Conservation (phyloP, 2,888 invertebrate genomes). For the Patella caerulea region DNA sequence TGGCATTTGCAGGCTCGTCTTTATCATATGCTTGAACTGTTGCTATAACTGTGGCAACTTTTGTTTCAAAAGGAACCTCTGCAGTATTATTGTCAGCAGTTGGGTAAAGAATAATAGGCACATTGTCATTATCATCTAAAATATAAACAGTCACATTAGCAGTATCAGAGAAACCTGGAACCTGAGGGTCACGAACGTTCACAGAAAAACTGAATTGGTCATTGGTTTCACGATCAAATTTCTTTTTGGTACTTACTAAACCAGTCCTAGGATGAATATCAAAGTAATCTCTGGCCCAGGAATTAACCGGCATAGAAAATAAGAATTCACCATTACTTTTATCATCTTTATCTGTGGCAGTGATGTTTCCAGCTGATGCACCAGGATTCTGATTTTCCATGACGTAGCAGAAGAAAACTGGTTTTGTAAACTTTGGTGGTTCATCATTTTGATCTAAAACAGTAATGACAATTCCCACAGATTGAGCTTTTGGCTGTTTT, state of each 20-base stretch:
- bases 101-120: slow-evolving; percentile 75
- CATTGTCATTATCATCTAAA: slow-evolving; percentile 96
- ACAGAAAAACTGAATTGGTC: slow-evolving; percentile 87
- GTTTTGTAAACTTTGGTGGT: slow-evolving; percentile 81
- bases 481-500: slow-evolving; percentile 83
- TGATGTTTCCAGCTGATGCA: slow-evolving; percentile 88
- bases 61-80: slow-evolving; percentile 52
- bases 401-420: slow-evolving; percentile 89
- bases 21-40: slow-evolving; percentile 89
- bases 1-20: slow-evolving; percentile 92
- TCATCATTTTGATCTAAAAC: slow-evolving; percentile 97
- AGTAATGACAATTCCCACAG: slow-evolving; percentile 79
- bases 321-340: slow-evolving; percentile 85
- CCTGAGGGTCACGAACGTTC: slow-evolving; percentile 83
- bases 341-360: slow-evolving; percentile 92
- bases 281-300: slow-evolving; percentile 74
- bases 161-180: slow-evolving; percentile 80
- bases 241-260: slow-evolving; percentile 87
- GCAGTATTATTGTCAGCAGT: slow-evolving; percentile 55
- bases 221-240: slow-evolving; percentile 87
- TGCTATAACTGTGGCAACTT: slow-evolving; percentile 54
- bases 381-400: slow-evolving; percentile 91
- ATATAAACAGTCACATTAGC: slow-evolving; percentile 94
- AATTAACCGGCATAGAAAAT: slow-evolving; percentile 30
- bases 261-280: slow-evolving; percentile 81